Percentiles rank a stretch among this genome's conserved stretches.
phyloP scores from a whole-genome alignment of 2,113 vertebrate genomes.

The Copsychus sechellarum region DNA sequence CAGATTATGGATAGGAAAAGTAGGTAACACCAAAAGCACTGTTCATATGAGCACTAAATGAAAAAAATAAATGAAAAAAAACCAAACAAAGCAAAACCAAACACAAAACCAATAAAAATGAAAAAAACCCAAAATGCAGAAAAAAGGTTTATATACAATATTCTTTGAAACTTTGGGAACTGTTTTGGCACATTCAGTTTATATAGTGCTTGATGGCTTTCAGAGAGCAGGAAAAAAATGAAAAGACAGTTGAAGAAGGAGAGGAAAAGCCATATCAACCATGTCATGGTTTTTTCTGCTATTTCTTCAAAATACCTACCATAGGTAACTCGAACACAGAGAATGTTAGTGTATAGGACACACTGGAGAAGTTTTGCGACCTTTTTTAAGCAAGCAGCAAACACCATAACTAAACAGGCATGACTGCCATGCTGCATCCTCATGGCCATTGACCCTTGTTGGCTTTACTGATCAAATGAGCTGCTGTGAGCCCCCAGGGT shows the following conservation, averaged over 20 bases:
- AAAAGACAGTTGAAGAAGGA: not conserved
- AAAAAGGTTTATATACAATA: not conserved
- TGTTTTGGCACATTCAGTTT: not conserved
- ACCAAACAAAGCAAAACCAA: not conserved
- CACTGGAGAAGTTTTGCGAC: not conserved
- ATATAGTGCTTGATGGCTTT: not conserved
- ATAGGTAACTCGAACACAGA: not conserved
- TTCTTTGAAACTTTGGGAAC: not conserved
- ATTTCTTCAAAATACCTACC: not conserved
- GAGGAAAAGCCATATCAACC: not conserved
- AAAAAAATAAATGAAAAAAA: not conserved
- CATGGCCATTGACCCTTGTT: not conserved
- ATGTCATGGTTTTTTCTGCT: not conserved
- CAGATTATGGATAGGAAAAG: not conserved
- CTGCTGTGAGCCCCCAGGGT: too few relatives aligned
- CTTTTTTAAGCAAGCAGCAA: not conserved
- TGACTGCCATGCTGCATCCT: rapidly evolving
- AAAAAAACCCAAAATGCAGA: not conserved
- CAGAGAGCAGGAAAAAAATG: not conserved
- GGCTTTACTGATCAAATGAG: not conserved
- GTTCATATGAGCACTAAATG: not conserved
- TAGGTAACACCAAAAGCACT: not conserved
- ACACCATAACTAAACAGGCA: not conserved
- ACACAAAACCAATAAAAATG: not conserved
- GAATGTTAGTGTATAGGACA: too few relatives aligned